Evolutionary conservation across 2,797 vertebrate species (phyloP).

Genomic region (Peromyscus attwateri): DNA sequence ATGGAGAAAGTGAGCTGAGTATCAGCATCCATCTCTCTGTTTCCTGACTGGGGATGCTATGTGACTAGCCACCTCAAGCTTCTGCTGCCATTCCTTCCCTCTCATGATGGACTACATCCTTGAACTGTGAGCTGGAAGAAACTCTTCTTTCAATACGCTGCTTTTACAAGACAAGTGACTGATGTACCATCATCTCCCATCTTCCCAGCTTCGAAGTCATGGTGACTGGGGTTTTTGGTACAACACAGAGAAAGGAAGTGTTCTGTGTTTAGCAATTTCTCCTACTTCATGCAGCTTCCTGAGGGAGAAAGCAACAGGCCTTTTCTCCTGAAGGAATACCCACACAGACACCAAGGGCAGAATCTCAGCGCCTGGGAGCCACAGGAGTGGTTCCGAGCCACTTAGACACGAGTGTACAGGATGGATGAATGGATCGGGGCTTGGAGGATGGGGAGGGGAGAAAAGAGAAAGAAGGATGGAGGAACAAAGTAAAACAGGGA

Average conservation of each 20-base stretch:
- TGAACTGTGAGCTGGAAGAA: not conserved
- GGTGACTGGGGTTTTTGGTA: not conserved
- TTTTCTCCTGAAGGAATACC: not conserved
- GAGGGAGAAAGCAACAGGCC: not conserved
- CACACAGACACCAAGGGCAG: not conserved
- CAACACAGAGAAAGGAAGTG: not conserved
- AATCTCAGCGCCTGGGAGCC: accelerated
- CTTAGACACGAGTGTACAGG: accelerated
- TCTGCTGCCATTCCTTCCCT: not conserved
- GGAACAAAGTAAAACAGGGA: not conserved
- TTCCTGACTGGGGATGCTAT: not conserved
- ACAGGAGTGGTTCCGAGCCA: not conserved
- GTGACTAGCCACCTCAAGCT: not conserved
- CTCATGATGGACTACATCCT: not conserved
- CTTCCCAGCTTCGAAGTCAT: not conserved
- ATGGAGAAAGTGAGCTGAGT: not conserved
- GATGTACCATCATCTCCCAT: too few relatives aligned
- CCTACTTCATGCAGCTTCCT: not conserved
- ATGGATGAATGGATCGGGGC: too few relatives aligned
- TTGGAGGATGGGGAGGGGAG: not conserved
- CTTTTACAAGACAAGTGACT: not conserved
- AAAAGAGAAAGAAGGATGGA: not conserved
- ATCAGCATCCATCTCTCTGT: not conserved
- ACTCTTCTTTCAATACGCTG: not conserved
- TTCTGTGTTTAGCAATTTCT: not conserved